phyloP scores from a whole-genome alignment of 2,888 invertebrate genomes.

The Aspidiotus destructor region DNA sequence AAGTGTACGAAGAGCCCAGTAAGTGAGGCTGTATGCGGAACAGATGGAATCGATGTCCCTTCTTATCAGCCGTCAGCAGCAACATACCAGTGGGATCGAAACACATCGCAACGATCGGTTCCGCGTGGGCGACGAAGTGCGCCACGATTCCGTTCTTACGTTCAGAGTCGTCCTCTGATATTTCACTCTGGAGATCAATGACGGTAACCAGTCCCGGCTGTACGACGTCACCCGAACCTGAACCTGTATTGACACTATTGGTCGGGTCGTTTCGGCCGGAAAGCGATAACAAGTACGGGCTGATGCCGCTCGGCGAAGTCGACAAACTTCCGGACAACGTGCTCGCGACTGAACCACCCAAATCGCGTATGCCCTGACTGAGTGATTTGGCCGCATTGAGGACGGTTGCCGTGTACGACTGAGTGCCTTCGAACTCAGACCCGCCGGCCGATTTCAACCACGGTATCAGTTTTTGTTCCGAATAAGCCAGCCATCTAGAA shows the following conservation, averaged over 20 bases:
- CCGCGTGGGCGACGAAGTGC: constrained; percentile 78
- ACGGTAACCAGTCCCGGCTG: constrained; percentile 84
- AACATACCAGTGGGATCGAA: constrained; percentile 87
- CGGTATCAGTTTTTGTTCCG: constrained; percentile 73
- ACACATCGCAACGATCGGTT: constrained; percentile 77
- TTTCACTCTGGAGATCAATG: constrained; percentile 53
- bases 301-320: constrained; percentile 34
- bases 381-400: constrained; percentile 89
- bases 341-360: constrained; percentile 85
- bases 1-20: constrained; percentile 71
- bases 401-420: constrained; percentile 85
- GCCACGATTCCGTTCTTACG: constrained; percentile 67
- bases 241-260: constrained; percentile 47
- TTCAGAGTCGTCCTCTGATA: constrained; percentile 50
- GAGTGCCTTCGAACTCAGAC: constrained; percentile 68
- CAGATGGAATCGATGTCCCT: constrained; percentile 92
- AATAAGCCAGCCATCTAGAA: constrained; percentile 50
- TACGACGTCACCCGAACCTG: constrained; percentile 41
- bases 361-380: constrained; percentile 76
- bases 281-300: constrained; percentile 26
- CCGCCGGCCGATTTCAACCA: constrained; percentile 72
- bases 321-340: constrained; percentile 59
- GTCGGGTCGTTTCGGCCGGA: constrained; percentile 39
- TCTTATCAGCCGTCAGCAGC: constrained; percentile 78
- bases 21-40: constrained; percentile 91